Base-by-base conservation (phyloP, 2,113 vertebrate species). In the Mohoua ochrocephala region DNA sequence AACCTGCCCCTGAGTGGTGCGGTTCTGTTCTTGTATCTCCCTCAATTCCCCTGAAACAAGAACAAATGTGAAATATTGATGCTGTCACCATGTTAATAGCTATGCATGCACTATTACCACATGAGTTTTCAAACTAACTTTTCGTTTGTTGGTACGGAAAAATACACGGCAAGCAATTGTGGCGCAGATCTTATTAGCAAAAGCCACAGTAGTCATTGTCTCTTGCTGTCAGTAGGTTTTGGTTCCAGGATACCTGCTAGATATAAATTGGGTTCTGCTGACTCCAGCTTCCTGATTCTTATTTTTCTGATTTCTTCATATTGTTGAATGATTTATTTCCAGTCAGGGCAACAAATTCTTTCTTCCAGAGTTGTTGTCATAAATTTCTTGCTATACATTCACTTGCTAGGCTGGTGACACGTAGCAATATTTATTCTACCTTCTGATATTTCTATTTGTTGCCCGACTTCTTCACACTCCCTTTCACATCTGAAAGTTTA, bases 271-370 rank as follows among this genome's bases (percentile, higher is more conserved):
- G 87, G 37, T 96, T 92, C 59, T 47, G 24, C 54, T 91, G 65
- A 82, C 44, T 75, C 37, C 63, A 74, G 42, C 24, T 69, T 93
- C 9, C 12, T 31, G 23, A 24, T 80, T 47, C 41, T 74, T 80
- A 35, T 76, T 88, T 96, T 87, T 87, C 65, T 90, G 53, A 86
- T 76, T 94, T 91, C 24, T 93, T 93, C 75, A 56, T 80, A 74
- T 76, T 75, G 12, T 83, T 95, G 89, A 95, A 88, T 87, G 70
- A 96, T 93, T 87, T 94, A 73, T 91, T 96, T 83, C 75, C 75
- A 82, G 27, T 20, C 64, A 50, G 8, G 20, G 31, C 45, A 92
- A 67, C 21, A 91, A 85, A 91, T 88, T 56, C 30, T 92, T 87
- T 89, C 27, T 67, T 96, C 84, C 61, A 77, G 27, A 68, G 31